Base-by-base conservation (phyloP, 2,113 vertebrate species). In the Oophaga pumilio region DNA sequence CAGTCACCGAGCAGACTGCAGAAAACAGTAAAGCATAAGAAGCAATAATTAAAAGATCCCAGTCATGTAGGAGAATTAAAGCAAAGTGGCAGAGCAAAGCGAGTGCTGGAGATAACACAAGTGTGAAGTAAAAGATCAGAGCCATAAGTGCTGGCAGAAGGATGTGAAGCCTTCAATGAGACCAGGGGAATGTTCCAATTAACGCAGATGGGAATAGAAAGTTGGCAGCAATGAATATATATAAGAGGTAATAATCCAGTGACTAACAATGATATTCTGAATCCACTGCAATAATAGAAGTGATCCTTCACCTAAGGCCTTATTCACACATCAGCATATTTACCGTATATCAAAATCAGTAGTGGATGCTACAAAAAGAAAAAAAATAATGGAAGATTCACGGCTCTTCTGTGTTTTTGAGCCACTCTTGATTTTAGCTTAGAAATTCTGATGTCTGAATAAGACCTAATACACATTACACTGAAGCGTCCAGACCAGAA, bases 121-220 rank as follows among this genome's bases (percentile, higher is more conserved):
- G 71, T 77, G 77, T 57, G 62, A 52, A 28, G 87, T 15, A 88
- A 33, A 53, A 87, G 66, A 87, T 87, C 73, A 87, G 66, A 82
- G 69, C 57, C 22, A 20, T 85, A 64, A 82, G 86, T 82, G 78
- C 79, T 18, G 80, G 71, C 68, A 88, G 69, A 88, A 77, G 79
- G 83, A 88, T 88, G 81, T 83, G 76, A 88, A 88, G 80, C 71
- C 78, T 52, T 83, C 69, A 88, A 88, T 76, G 57, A 82, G 79
- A 83, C 69, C 43, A 88, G 86, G 80, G 59, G 69, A 87, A 50
- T 74, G 73, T 82, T 71, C 66, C 76, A 88, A 84, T 88, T 84
- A 88, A 64, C 28, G 18, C 17, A 88, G 59, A 53, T 57, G 59
- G 62, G 71, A 88, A 84, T 76, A 49, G 57, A 43, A 66, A 82